Evolutionary conservation across 2,888 invertebrate species (phyloP), one percentile per base, ranked within the genome.

Genomic region (Molorchus minor): DNA sequence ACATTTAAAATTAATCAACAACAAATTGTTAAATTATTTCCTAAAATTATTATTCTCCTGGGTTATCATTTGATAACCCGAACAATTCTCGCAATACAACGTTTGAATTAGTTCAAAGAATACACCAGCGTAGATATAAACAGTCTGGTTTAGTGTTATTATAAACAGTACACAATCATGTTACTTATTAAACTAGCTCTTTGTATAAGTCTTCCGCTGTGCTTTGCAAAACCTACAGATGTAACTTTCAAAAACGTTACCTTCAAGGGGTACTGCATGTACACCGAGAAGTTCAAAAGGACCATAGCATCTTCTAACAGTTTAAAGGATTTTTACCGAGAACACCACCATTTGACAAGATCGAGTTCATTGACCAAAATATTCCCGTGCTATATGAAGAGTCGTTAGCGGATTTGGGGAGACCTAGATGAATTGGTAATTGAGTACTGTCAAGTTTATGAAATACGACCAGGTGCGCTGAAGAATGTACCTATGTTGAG

Each of bases 211-310:
- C n/a, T n/a, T n/a, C 61, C 61, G 3, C 29, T 64, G 3, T 61
- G 61, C 17, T 46, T 58, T 7, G 10, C 60, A 13, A 49, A 56
- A 53, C 29, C 58, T 0, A 35, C 40, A 4, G 61, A 66, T 19
- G 57, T 69, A 10, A 70, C 72, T n/a, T 75, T 74, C 30, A 66
- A 70, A 58, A 68, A 75, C 67, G 74, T 74, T 2, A 67, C 68
- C 2, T 62, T 74, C 44, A 56, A 61, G 13, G 71, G 70, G 10
- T 73, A 68, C 25, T 70, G 65, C 55, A 57, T 72, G 13, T 72
- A 60, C 43, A 68, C 65, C 0, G 62, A 69, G 40, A 75, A 73
- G 59, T 73, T 73, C 53, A 67, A 71, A 15, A 67, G 59, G 44
- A 65, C 56, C 1, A 72, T 75, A 13, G 4, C 43, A 3, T 61